Evolutionary conservation across 2,113 vertebrate genomes (phyloP).

Genomic region (Mormoops blainvillei): DNA sequence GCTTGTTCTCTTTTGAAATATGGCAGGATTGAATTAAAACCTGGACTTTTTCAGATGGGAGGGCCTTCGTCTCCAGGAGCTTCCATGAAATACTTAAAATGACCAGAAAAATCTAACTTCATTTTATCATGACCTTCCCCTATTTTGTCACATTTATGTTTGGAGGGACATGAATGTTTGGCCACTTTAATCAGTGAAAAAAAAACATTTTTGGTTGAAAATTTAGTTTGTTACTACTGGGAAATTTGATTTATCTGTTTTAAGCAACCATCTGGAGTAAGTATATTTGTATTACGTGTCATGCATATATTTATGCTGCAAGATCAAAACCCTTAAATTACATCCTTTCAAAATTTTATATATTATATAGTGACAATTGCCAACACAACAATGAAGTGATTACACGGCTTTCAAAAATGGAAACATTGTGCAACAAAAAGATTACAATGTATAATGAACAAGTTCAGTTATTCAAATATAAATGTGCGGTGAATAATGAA

Average conservation of each 20-base stretch:
- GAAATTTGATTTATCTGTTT: slow-evolving; percentile 78
- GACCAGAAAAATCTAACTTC: slow-evolving; percentile 40
- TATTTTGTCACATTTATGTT: slow-evolving; percentile 64
- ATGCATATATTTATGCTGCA: slow-evolving; percentile 80
- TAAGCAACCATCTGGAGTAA: slow-evolving; percentile 81
- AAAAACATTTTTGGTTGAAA: slow-evolving; percentile 69
- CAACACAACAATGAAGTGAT: slow-evolving; percentile 78
- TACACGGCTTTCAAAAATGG: slow-evolving; percentile 79
- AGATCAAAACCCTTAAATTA: slow-evolving; percentile 75
- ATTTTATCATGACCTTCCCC: slow-evolving; percentile 1
- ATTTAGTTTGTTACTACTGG: slow-evolving; percentile 70
- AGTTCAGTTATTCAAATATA: slow-evolving; percentile 78
- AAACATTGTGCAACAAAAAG: slow-evolving; percentile 76
- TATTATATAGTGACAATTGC: slow-evolving; percentile 79
- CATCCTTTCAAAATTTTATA: slow-evolving; percentile 78
- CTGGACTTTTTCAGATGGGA: background rate
- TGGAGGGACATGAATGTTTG: slow-evolving; percentile 69
- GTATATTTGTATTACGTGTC: slow-evolving; percentile 78
- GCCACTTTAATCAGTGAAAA: slow-evolving; percentile 70
- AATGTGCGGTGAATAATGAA: slow-evolving; percentile 77
- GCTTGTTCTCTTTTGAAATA: background rate
- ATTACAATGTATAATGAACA: slow-evolving; percentile 78
- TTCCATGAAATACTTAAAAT: slow-evolving; percentile 42
- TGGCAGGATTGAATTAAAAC: background rate
- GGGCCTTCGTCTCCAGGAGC: background rate